Base-by-base conservation (phyloP, 2,113 vertebrate genomes). In the Apteryx mantelli region DNA sequence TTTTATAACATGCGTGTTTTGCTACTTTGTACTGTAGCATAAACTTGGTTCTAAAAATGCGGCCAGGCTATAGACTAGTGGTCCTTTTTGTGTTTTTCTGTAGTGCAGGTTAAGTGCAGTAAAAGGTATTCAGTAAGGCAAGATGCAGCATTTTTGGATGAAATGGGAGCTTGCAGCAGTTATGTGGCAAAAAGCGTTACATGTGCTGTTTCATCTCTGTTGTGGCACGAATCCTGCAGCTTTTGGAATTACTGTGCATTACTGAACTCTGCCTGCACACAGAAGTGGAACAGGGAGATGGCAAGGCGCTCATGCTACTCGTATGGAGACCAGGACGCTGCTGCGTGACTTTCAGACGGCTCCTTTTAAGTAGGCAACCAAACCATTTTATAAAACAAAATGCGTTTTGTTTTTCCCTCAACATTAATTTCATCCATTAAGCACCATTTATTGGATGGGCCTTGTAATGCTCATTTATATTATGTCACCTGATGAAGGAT, bases 141-240 rank as follows among this genome's bases (percentile, higher is more conserved):
- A 87, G 88, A 88, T 89, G 86, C 83, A 90, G 95, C 63, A 52
- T 74, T 88, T 76, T 32, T 48, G 46, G 71, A 79, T 88, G 88
- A 75, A 88, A 79, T 13, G 48, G 74, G 71, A 82, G 85, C 88
- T 91, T 89, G 88, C 83, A 92, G 95, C 78, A 68, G 69, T 92
- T 85, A 8, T 21, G 36, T 81, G 82, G 64, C 56, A 79, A 22
- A 71, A 79, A 56, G 48, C 5, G 0, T 83, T 77, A 64, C 17
- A 38, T 89, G 79, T 86, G 79, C 94, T 89, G 85, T 91, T 95
- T 97, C 91, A 90, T 88, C 85, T 78, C 74, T 13, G 2, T 15
- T 61, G 64, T 86, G 79, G 76, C 24, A 12, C 5, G 11, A 55
- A 83, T 96, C 82, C 94, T 95, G 85, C 85, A 83, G 88, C 89